A percentile compares a stretch with the other conserved stretches of the same genome.
Conservation (phyloP, 2,888 invertebrate species). For the Macrophya annulata region DNA sequence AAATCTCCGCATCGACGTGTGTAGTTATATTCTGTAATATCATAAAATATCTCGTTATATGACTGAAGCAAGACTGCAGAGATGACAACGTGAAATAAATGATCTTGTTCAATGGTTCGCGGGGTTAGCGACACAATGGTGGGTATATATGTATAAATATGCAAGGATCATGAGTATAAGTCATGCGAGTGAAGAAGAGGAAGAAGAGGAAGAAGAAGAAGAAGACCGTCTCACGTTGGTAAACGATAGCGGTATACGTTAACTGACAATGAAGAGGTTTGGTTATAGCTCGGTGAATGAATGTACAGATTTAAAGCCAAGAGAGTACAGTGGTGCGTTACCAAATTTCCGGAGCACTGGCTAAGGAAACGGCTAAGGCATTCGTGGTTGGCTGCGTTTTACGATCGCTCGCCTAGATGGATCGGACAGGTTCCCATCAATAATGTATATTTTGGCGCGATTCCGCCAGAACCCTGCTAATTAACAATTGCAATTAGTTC, state of each 20-base stretch:
- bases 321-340: conserved; percentile 53
- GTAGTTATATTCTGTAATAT: background rate
- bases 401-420: conserved; percentile 57
- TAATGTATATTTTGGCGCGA: conserved; percentile 73
- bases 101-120: background rate
- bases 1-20: background rate
- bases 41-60: background rate
- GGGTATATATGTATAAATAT: background rate
- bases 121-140: background rate
- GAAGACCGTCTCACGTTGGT: conserved; percentile 2
- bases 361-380: conserved; percentile 46
- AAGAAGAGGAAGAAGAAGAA: conserved; percentile 25
- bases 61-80: background rate
- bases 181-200: conserved; percentile 1
- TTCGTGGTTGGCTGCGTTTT: conserved; percentile 54
- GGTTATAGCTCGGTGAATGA: conserved; percentile 44
- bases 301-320: conserved; percentile 39
- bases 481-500: conserved; percentile 77
- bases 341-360: conserved; percentile 52
- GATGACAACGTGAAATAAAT: background rate
- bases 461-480: conserved; percentile 74
- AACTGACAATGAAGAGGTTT: conserved; percentile 37
- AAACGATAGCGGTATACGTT: background rate
- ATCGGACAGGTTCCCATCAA: conserved; percentile 69
- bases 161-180: background rate